phyloP scores from a whole-genome alignment of 2,888 invertebrate genomes.

The Tachina lurida region DNA sequence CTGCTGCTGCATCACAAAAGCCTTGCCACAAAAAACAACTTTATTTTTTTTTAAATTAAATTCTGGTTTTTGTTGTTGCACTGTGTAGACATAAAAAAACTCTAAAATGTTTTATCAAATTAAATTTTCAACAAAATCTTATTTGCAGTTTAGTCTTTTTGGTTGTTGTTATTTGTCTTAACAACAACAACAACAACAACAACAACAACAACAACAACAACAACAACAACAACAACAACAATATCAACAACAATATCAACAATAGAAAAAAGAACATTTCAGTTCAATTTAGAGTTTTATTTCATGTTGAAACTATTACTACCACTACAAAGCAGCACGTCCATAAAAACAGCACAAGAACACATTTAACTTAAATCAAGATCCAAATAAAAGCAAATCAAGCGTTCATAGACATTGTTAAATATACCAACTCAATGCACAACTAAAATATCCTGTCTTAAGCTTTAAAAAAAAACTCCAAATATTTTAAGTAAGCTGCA shows the following conservation, averaged over 20 bases:
- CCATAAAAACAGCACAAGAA: conserved; percentile 40
- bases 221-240: background rate
- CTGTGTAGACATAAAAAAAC: conserved; percentile 12
- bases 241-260: too few species aligned
- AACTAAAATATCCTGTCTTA: conserved; percentile 44
- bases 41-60: background rate
- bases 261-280: conserved; percentile 38
- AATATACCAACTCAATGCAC: conserved; percentile 49
- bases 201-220: background rate
- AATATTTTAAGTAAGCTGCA: conserved; percentile 30
- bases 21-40: conserved; percentile 13
- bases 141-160: conserved; percentile 63
- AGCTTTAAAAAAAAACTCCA: conserved; percentile 11
- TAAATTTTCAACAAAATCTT: conserved; percentile 70
- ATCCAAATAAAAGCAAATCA: conserved; percentile 72
- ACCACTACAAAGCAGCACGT: conserved; percentile 13
- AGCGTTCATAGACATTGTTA: conserved; percentile 71
- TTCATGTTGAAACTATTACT: conserved; percentile 60
- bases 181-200: background rate
- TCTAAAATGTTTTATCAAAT: conserved; percentile 68
- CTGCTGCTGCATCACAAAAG: background rate
- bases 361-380: conserved; percentile 70
- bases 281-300: conserved; percentile 19
- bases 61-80: background rate
- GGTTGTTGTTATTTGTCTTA: conserved; percentile 1